A percentile compares a stretch with the other conserved stretches of the same genome.
These are phyloP conservation scores for Bimastos eiseni DNA, from an alignment of 2,888 invertebrate species.

Conservation along the genomic window DNA sequence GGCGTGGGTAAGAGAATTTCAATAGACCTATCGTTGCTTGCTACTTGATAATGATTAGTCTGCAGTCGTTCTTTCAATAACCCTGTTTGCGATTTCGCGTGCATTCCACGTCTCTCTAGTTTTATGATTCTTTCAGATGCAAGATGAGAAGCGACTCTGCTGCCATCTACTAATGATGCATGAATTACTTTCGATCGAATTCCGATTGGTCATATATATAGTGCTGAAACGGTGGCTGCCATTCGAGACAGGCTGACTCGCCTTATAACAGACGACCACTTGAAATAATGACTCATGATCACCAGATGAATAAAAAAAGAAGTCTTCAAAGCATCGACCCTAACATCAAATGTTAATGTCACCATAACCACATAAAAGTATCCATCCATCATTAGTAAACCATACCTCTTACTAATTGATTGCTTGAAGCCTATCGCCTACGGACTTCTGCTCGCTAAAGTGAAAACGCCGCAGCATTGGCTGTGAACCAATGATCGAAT, in stretches of 20 bases:
- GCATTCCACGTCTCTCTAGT: no score
- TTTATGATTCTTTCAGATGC: neutral
- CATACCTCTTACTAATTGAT: no score
- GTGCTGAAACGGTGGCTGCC: neutral
- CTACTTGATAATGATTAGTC: neutral
- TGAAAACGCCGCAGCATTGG: neutral
- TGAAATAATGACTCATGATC: neutral
- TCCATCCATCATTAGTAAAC: no score
- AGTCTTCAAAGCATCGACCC: neutral
- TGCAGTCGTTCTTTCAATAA: neutral
- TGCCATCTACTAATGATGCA: constrained; percentile 13
- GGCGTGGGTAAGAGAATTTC: no score
- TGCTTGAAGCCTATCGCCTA: no score
- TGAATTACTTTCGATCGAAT: neutral
- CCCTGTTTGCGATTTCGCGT: neutral
- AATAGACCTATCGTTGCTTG: neutral
- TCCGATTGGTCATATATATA: neutral
- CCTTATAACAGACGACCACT: neutral
- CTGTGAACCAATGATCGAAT: no score
- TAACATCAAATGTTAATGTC: constrained; percentile 2
- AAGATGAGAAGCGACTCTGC: neutral
- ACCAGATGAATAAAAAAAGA: neutral
- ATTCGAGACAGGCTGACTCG: neutral
- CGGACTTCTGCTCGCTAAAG: neutral
- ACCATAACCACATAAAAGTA: neutral